Base-by-base conservation (phyloP, 2,797 vertebrate species). In the Hafferia zeledoni region DNA sequence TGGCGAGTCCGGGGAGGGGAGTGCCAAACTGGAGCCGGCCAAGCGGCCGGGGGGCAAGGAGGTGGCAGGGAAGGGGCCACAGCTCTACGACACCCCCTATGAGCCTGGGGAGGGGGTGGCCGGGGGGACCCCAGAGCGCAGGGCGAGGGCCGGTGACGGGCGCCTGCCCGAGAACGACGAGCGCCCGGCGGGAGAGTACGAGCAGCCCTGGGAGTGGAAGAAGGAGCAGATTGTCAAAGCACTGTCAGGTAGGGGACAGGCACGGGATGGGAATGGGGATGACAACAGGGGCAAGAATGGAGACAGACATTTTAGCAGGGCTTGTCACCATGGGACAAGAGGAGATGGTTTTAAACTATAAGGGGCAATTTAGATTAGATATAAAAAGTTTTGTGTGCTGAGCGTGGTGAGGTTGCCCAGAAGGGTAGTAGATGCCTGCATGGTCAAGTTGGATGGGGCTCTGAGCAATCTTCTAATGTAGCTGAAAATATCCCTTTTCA, bases 171-270 rank as follows among this genome's bases (percentile, higher is more conserved):
- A 99, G 97, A 98, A 98, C 0, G 99, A 99, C 5, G 98, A 98
- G 69, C 97, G 99, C 37, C 99, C 99, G 0, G 98, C 98, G 0
- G 98, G 98, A 1, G 99, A 99, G 95, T 99, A 99, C 5, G 99
- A 99, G 67, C 98, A 99, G 96, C 99, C 99, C 35, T 99, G 99
- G 99, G 99, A 99, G 95, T 99, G 99, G 99, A 99, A 99, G 97
- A 99, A 99, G 95, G 99, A 99, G 94, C 99, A 99, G 97, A 99
- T 99, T 10, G 99, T 98, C 16, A 98, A 99, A 95, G 99, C 98
- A 0, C 98, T 99, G 90, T 99, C 99, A 97, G 99, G 99, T 99
- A 98, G 89, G 96, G 50, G 47, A 63, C 5, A 9, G 18, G 35
- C 15, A 10, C 8, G 60, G 75, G n/a, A 25, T 9, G 35, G 56